phyloP scores from a whole-genome alignment of 1,140 invertebrate genomes.

The Drosophila carrolli region DNA sequence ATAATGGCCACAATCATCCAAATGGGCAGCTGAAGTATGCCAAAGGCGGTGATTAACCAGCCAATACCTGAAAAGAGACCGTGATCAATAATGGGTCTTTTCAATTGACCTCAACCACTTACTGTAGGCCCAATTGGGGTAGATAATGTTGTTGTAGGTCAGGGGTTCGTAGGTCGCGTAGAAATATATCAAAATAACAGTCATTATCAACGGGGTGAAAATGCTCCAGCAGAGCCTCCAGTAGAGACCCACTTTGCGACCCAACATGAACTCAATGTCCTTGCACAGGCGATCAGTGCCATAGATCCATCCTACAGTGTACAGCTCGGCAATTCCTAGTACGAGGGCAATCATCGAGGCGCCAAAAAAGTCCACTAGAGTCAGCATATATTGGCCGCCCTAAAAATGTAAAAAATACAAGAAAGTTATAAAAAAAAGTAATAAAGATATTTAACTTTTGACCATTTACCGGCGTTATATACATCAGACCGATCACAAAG shows the following conservation, averaged over 20 bases:
- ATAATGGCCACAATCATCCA: constrained; percentile 86
- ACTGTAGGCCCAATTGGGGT: constrained; percentile 86
- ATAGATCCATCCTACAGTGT: constrained; percentile 89
- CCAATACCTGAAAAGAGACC: constrained; percentile 84
- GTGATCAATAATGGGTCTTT: background rate
- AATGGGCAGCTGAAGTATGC: constrained; percentile 86
- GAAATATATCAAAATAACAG: constrained; percentile 89
- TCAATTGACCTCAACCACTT: constrained; percentile 5
- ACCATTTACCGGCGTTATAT: constrained; percentile 89
- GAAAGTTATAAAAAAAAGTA: background rate
- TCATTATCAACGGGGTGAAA: constrained; percentile 89
- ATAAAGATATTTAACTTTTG: no score
- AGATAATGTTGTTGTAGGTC: constrained; percentile 85
- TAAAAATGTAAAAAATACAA: constrained; percentile 83
- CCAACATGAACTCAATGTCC: constrained; percentile 90
- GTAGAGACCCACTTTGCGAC: constrained; percentile 89
- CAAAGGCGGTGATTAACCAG: constrained; percentile 86
- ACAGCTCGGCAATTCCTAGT: constrained; percentile 88
- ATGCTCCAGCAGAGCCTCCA: constrained; percentile 94
- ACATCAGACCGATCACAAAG: constrained; percentile 89
- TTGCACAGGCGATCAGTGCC: constrained; percentile 88
- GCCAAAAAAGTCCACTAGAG: constrained; percentile 91
- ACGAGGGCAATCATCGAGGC: constrained; percentile 90
- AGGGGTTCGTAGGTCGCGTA: constrained; percentile 86
- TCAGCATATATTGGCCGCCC: constrained; percentile 93